Evolutionary conservation across 1,140 invertebrate species (phyloP).

Genomic region (Conus betulinus): DNA sequence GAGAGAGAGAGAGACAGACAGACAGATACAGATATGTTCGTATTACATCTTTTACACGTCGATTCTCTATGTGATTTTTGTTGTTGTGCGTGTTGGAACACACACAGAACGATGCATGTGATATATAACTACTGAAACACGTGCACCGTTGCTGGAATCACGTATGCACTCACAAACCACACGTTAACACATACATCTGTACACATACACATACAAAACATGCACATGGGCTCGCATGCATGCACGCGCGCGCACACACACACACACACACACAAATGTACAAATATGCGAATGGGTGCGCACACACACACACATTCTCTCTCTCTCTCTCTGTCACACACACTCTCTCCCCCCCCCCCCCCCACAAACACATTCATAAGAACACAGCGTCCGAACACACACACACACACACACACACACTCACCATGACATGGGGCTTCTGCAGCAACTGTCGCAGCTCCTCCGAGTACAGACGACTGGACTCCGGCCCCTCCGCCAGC

Average conservation of each 20-base stretch:
- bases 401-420: slow-evolving; percentile 62
- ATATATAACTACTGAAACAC: neutral
- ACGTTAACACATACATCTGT: neutral
- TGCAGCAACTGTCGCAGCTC: slow-evolving; percentile 88
- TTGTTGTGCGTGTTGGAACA: neutral
- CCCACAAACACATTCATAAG: neutral
- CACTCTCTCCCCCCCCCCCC: neutral
- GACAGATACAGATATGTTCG: no score
- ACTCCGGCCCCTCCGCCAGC: slow-evolving; percentile 76
- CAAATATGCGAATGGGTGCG: no score
- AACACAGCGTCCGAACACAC: neutral
- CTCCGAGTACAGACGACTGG: slow-evolving; percentile 78
- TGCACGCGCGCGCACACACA: neutral
- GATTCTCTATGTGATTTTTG: no score
- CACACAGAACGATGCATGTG: neutral
- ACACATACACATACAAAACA: neutral
- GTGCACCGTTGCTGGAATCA: neutral
- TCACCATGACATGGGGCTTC: slow-evolving; percentile 91
- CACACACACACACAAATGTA: neutral
- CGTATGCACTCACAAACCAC: neutral
- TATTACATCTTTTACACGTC: no score
- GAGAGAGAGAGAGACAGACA: no score
- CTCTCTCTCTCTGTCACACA: no score
- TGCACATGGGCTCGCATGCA: neutral
- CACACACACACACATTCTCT: neutral